These are phyloP conservation scores for Acrossocheilus fasciatus DNA, from an alignment of 2,797 vertebrate genomes.

Conservation along the genomic window DNA sequence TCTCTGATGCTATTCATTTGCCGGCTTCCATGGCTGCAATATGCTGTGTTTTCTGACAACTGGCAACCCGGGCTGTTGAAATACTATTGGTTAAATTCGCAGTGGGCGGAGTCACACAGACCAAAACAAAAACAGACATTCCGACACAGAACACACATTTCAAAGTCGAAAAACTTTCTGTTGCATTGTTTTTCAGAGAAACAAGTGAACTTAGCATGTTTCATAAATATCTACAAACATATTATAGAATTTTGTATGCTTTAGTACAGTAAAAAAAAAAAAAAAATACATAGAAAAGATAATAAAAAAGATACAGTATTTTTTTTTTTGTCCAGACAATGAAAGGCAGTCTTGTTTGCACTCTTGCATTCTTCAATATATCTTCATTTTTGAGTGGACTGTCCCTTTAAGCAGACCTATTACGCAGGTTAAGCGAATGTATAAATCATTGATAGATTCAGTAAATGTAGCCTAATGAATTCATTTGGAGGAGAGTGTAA, in stretches of 20 bases:
- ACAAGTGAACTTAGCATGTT: background rate
- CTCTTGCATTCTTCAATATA: background rate
- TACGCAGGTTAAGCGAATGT: conserved; percentile 24
- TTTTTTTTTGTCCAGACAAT: background rate
- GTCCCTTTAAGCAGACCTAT: background rate
- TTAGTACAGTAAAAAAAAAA: background rate
- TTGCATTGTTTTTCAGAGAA: background rate
- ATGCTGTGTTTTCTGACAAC: background rate
- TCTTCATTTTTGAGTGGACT: background rate
- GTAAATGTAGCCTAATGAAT: conserved; percentile 38
- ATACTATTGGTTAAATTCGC: background rate
- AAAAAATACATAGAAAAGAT: background rate
- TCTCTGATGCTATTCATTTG: background rate
- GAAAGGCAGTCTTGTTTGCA: background rate
- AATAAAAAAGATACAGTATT: too few species aligned
- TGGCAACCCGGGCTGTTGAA: background rate
- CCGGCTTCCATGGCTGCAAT: background rate
- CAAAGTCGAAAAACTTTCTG: background rate
- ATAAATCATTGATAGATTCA: conserved; percentile 29
- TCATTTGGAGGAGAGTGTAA: conserved; percentile 29
- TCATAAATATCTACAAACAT: background rate
- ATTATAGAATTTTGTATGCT: background rate
- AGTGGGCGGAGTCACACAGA: background rate
- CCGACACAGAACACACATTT: background rate
- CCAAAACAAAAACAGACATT: background rate